Evolutionary conservation across 2,797 vertebrate genomes (phyloP).

Genomic region (Thamnophis elegans): DNA sequence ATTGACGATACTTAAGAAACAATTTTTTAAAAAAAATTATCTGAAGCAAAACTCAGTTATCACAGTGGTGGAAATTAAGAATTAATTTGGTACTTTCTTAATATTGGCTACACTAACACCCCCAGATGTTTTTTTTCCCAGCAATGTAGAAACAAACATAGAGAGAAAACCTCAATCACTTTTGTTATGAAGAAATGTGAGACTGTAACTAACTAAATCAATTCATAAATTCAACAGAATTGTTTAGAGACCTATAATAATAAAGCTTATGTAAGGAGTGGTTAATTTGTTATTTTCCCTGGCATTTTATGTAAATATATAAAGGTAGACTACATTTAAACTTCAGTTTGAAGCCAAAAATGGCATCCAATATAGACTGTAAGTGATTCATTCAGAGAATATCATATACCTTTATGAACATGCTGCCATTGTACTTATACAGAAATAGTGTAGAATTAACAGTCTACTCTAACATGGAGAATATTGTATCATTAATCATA

Average conservation of each 20-base stretch:
- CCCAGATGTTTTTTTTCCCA: no score
- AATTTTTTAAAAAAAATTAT: no score
- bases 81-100: no score
- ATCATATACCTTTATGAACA: background rate
- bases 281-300: background rate
- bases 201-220: background rate
- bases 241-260: background rate
- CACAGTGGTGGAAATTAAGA: no score
- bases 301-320: background rate
- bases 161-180: no score
- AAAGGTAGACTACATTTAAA: background rate
- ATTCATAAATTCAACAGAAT: background rate
- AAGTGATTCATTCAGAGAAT: background rate
- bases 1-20: no score
- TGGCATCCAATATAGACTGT: background rate
- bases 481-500: background rate
- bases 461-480: background rate
- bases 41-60: no score
- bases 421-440: background rate
- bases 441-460: background rate
- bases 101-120: no score
- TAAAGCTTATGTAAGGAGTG: background rate
- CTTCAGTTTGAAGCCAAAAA: background rate
- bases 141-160: no score
- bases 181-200: no score